These are phyloP conservation scores for Condylura cristata DNA, from an alignment of 2,113 vertebrate species.

Conservation along the genomic window DNA sequence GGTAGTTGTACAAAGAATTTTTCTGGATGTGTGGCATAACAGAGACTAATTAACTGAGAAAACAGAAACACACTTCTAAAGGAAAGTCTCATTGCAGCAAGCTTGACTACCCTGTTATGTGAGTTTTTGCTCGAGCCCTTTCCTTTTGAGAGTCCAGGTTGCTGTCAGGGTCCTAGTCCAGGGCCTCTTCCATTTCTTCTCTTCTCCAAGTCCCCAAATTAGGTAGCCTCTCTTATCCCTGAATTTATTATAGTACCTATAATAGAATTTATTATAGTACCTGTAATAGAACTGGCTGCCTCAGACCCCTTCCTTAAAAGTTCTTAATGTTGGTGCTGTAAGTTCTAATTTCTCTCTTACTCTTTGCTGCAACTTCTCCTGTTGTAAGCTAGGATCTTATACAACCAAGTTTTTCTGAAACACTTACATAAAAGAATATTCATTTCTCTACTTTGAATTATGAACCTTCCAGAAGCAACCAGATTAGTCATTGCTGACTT, in stretches of 20 bases:
- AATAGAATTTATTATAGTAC: no score
- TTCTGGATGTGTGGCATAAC: not conserved
- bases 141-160: not conserved
- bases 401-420: not conserved
- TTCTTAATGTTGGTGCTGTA: not conserved
- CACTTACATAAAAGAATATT: not conserved
- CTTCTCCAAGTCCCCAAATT: not conserved
- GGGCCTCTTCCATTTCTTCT: not conserved
- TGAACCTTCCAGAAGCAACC: not conserved
- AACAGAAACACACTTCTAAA: not conserved
- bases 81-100: not conserved
- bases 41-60: not conserved
- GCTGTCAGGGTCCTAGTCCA: rapidly evolving
- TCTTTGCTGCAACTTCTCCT: not conserved
- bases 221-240: not conserved
- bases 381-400: not conserved
- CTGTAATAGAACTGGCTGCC: not conserved
- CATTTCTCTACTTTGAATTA: not conserved
- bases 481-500: not conserved
- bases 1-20: not conserved
- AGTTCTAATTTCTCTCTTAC: not conserved
- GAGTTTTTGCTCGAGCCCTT: not conserved
- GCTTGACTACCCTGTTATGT: not conserved
- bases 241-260: no score
- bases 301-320: not conserved